These are phyloP conservation scores for Callionymus lyra DNA, from an alignment of 2,113 vertebrate species.

Conservation along the genomic window DNA sequence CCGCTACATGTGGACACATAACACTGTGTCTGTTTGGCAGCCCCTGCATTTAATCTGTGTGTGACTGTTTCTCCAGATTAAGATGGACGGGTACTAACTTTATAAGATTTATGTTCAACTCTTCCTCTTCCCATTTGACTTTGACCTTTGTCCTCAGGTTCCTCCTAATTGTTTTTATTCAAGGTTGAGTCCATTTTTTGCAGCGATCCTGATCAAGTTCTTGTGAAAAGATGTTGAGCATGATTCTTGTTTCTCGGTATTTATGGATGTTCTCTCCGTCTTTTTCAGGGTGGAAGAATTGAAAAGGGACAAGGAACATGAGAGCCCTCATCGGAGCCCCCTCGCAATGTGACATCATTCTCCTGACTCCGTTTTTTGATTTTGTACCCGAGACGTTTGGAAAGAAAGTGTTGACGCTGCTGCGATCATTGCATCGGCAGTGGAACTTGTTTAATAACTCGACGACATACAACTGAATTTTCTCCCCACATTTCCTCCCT, in stretches of 20 bases:
- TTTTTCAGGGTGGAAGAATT: conserved; percentile 98
- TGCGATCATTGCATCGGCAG: conserved; percentile 59
- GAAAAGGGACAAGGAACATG: conserved; percentile 99
- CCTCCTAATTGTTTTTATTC: no score
- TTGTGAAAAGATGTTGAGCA: not conserved
- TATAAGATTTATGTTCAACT: no score
- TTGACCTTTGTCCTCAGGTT: no score
- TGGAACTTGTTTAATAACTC: conserved; percentile 20
- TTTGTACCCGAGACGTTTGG: conserved; percentile 90
- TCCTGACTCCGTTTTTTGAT: conserved; percentile 79
- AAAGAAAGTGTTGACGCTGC: conserved; percentile 58
- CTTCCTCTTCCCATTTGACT: no score
- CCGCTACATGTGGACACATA: conserved; percentile 2
- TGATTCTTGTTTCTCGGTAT: conserved; percentile 4
- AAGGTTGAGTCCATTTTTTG: no score
- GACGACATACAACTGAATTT: conserved; percentile 55
- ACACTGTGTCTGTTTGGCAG: no score
- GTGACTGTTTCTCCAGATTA: no score
- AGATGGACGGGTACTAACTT: no score
- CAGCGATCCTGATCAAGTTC: no score
- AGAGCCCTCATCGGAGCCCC: conserved; percentile 86
- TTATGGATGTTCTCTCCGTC: conserved; percentile 19
- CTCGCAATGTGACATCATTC: conserved; percentile 96
- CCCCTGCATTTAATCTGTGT: no score
- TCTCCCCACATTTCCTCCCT: conserved; percentile 62